These are phyloP conservation scores for Ochotona princeps DNA, from an alignment of 2,113 vertebrate species.

Conservation along the genomic window DNA sequence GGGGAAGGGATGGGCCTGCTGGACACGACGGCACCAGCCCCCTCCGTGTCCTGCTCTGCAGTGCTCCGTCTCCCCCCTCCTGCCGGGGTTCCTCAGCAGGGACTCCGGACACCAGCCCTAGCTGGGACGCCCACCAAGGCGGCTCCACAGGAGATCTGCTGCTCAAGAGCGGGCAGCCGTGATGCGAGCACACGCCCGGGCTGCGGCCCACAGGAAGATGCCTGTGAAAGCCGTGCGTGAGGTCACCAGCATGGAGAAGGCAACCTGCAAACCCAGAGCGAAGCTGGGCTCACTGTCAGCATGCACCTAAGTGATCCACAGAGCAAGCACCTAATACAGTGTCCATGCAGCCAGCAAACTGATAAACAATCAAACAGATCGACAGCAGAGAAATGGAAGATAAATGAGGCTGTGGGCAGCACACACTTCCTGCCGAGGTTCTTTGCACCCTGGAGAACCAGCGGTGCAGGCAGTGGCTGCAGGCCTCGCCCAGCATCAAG, in stretches of 20 bases:
- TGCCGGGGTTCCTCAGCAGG: not conserved
- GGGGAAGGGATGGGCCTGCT: not conserved
- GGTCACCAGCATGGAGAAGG: not conserved
- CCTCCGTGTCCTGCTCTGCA: no score
- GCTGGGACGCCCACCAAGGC: no score
- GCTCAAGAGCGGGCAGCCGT: not conserved
- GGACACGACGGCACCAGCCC: no score
- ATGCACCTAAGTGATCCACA: constrained; percentile 28
- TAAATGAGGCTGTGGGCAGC: not conserved
- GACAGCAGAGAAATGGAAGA: constrained; percentile 8
- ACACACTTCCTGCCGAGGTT: not conserved
- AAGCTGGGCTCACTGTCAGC: not conserved
- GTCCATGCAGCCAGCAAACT: constrained; percentile 5
- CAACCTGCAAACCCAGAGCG: no score
- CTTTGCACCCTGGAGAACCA: not conserved
- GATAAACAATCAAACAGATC: constrained; percentile 29
- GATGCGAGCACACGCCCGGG: not conserved
- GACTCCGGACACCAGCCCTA: not conserved
- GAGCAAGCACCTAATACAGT: constrained; percentile 45
- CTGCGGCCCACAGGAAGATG: not conserved
- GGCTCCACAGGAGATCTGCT: not conserved
- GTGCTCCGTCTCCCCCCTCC: not conserved
- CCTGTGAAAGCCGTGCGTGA: not conserved
- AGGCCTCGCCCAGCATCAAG: constrained; percentile 71
- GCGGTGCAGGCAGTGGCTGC: constrained; percentile 6